phyloP scores from a whole-genome alignment of 2,888 invertebrate species.

The Parascotia fuliginaria region DNA sequence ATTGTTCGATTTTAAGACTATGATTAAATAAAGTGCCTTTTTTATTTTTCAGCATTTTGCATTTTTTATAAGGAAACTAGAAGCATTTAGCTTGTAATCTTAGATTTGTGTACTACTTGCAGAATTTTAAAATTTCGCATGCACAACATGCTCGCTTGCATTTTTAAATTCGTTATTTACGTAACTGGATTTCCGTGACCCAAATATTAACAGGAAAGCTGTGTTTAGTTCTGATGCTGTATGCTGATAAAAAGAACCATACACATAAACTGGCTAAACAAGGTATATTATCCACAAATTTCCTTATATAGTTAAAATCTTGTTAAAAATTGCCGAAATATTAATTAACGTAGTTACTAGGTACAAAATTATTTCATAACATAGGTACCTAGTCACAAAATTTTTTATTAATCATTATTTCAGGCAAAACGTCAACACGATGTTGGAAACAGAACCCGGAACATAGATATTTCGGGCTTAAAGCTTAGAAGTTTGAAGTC shows the following conservation, averaged over 20 bases:
- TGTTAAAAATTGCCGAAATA: too few species aligned
- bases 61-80: conserved; percentile 3
- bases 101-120: conserved; percentile 34
- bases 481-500: too few species aligned
- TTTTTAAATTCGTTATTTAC: conserved; percentile 41
- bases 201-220: conserved; percentile 53
- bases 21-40: neutral
- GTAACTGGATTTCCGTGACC: conserved; percentile 55
- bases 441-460: too few species aligned
- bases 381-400: too few species aligned
- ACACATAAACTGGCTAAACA: neutral
- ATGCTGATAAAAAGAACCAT: neutral
- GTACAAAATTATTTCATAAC: too few species aligned
- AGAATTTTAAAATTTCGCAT: conserved; percentile 44
- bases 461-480: too few species aligned
- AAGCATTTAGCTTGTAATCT: conserved; percentile 23
- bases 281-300: neutral
- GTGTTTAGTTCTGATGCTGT: too few species aligned
- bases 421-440: too few species aligned
- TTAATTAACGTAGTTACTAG: neutral
- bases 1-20: neutral
- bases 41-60: neutral
- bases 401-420: too few species aligned
- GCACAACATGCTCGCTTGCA: conserved; percentile 43
- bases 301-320: too few species aligned